Evolutionary conservation across 1,140 invertebrate genomes (phyloP), one percentile per base, ranked within the genome.

Genomic region (Eubasilissa regina): DNA sequence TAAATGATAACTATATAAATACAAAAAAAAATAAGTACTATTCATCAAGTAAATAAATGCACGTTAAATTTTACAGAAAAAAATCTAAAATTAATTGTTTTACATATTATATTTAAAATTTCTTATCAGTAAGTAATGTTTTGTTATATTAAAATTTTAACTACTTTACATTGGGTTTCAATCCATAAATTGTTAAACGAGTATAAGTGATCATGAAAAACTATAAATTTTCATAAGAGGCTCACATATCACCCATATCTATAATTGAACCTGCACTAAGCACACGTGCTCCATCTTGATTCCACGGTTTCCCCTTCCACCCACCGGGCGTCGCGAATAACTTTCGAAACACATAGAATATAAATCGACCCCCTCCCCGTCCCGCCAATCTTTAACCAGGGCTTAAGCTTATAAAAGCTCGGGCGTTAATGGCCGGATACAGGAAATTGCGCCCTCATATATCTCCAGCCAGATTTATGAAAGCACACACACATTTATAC

Each of bases 401-500:
- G 89, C 87, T 89, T 89, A 89, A 89, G 88, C 89, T 89, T 89
- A 89, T 89, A 89, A 89, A 89, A 89, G 89, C 89, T 89, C 88
- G 77, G 87, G 89, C 92, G 92, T 93, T 94, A 94, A 94, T 93
- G 93, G 93, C 93, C 93, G 93, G 93, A 94, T 94, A 93, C 93
- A 92, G 93, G 93, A 94, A 94, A 94, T 94, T 94, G 93, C 93
- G 93, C 93, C 92, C 93, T 93, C 93, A 94, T 94, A 94, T 94
- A 94, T 94, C 93, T 94, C 91, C 90, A 89, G 90, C 93, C 93
- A 94, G 93, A 94, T 94, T 94, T 94, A 94, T 94, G 93, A 94
- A 94, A 94, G 93, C 93, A 93, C 93, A 85, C 87, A 89, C 86
- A 89, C 87, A 85, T 86, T 75, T 66, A 78, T 87, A 88, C 86